Evolutionary conservation across 2,113 vertebrate species (phyloP).

Genomic region (Lampris megalopsis): DNA sequence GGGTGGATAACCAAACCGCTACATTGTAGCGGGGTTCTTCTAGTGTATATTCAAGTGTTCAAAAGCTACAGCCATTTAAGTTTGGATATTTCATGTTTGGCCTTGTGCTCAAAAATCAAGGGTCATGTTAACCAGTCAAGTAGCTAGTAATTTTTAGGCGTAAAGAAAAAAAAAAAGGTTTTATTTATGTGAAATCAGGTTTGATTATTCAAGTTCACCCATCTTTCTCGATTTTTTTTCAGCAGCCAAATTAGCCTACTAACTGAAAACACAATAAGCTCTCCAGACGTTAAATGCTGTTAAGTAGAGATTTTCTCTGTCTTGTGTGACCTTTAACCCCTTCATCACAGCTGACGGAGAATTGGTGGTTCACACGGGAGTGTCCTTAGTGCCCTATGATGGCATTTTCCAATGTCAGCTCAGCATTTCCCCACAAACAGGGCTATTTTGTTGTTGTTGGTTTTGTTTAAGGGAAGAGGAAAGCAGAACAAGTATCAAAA

Average conservation of each 20-base stretch:
- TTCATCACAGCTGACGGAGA: constrained; percentile 62
- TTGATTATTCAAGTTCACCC: not conserved
- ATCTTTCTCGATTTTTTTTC: constrained; percentile 9
- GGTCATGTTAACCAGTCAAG: no score
- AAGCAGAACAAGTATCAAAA: constrained; percentile 70
- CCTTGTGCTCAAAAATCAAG: no score
- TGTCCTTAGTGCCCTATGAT: constrained; percentile 64
- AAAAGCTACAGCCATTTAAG: no score
- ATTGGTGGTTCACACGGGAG: constrained; percentile 70
- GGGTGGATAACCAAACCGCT: no score
- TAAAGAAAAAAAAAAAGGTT: not conserved
- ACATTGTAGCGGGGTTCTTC: no score
- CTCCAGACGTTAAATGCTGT: constrained; percentile 37
- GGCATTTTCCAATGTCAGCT: constrained; percentile 58
- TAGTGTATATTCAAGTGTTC: no score
- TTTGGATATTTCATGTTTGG: no score
- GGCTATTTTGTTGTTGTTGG: constrained; percentile 5
- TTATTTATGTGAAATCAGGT: not conserved
- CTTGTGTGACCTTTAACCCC: constrained; percentile 61
- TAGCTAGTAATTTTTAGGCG: no score
- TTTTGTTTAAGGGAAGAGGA: constrained; percentile 49
- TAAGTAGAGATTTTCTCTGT: constrained; percentile 42
- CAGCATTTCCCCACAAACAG: constrained; percentile 53
- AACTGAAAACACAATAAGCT: constrained; percentile 16
- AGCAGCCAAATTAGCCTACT: constrained; percentile 15